A percentile compares a stretch with the other conserved stretches of the same genome.
phyloP scores from a whole-genome alignment of 2,888 invertebrate genomes.

The Caenorhabditis sp. region DNA sequence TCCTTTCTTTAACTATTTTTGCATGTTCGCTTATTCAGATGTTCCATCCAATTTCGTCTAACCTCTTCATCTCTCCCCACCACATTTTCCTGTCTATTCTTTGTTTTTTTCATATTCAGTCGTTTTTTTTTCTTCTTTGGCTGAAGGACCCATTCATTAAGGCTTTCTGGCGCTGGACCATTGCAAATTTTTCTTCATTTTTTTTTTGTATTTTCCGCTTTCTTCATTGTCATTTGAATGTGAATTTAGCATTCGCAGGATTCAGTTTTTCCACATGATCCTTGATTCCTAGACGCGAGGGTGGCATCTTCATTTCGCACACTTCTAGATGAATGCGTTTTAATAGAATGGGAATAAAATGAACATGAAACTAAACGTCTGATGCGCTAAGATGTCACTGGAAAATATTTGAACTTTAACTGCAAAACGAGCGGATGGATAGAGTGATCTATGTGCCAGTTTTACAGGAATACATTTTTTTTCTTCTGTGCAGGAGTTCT shows the following conservation, averaged over 20 bases:
- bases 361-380: slow-evolving; percentile 24
- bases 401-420: slow-evolving; percentile 2
- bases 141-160: too few species aligned
- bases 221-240: slow-evolving; percentile 14
- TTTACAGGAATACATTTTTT: too few species aligned
- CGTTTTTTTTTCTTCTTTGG: too few species aligned
- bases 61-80: background rate
- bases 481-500: too few species aligned
- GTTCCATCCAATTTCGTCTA: slow-evolving; percentile 8
- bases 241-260: background rate
- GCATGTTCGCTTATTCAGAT: slow-evolving; percentile 29
- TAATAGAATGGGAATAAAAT: background rate
- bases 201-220: background rate
- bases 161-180: too few species aligned
- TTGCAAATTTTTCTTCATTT: background rate
- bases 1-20: slow-evolving; percentile 30
- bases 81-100: background rate
- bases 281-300: slow-evolving; percentile 32
- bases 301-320: slow-evolving; percentile 44
- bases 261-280: slow-evolving; percentile 7
- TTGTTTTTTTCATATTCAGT: background rate
- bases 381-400: slow-evolving; percentile 11
- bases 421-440: background rate
- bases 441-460: background rate
- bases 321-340: slow-evolving; percentile 27